These are phyloP conservation scores for Ctenopoma multispine DNA, from an alignment of 2,797 vertebrate species.

Conservation along the genomic window DNA sequence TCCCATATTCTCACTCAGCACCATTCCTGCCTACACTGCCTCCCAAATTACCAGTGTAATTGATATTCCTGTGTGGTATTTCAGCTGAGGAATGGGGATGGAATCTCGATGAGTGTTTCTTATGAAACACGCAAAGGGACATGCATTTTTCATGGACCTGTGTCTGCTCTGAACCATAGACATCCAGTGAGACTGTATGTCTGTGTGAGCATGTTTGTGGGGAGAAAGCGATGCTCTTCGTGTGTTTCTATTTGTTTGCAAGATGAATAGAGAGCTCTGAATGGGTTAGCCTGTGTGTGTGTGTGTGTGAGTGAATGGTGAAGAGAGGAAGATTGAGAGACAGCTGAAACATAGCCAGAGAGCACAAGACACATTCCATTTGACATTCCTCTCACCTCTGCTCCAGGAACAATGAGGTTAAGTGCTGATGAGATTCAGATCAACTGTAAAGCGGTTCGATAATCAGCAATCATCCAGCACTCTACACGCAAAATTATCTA, in stretches of 20 bases:
- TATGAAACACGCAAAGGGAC: constrained; percentile 77
- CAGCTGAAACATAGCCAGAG: constrained; percentile 58
- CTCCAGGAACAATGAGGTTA: constrained; percentile 81
- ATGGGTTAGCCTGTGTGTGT: constrained; percentile 48
- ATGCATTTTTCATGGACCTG: constrained; percentile 82
- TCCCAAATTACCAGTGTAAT: constrained; percentile 76
- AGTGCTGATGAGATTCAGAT: constrained; percentile 83
- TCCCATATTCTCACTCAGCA: constrained; percentile 51
- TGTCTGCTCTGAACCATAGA: constrained; percentile 70
- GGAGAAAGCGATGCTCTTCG: constrained; percentile 55
- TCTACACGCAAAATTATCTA: constrained; percentile 76
- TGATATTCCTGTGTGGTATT: constrained; percentile 80
- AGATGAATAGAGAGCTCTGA: constrained; percentile 51
- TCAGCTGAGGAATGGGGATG: constrained; percentile 61
- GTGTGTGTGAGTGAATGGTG: constrained; percentile 19
- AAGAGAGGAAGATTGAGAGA: constrained; percentile 17
- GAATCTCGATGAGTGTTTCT: constrained; percentile 81
- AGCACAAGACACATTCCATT: constrained; percentile 69
- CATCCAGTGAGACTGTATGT: constrained; percentile 55
- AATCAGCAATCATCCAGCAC: constrained; percentile 80
- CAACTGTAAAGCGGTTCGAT: constrained; percentile 80
- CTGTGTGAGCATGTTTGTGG: constrained; percentile 46
- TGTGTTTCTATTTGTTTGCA: constrained; percentile 67
- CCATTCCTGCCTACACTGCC: constrained; percentile 55
- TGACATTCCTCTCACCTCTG: constrained; percentile 83